A percentile compares a stretch with the other conserved stretches of the same genome.
These are phyloP conservation scores for Notarius lentiginosus DNA, from an alignment of 2,113 vertebrate genomes.

Conservation along the genomic window DNA sequence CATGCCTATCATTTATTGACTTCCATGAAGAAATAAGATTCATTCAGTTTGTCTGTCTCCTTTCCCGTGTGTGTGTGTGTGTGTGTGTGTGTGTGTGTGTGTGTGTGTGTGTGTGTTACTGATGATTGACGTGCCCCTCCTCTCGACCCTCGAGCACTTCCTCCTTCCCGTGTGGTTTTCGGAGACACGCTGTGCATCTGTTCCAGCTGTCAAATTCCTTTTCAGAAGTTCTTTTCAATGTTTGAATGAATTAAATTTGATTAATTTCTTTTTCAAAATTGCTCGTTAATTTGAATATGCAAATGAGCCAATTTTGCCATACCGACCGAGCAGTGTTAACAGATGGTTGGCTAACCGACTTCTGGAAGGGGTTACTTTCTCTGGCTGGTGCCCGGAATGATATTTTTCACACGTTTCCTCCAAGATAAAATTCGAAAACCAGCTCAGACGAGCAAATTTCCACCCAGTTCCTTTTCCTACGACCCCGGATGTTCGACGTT, in stretches of 20 bases:
- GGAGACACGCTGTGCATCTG: slow-evolving; percentile 21
- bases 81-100: too few species aligned
- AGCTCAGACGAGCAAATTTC: background rate
- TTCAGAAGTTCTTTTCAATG: background rate
- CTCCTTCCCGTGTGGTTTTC: slow-evolving; percentile 38
- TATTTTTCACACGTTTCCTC: background rate
- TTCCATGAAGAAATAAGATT: background rate
- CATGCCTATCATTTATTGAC: background rate
- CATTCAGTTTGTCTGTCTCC: background rate
- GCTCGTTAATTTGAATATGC: background rate
- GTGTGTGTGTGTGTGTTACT: background rate
- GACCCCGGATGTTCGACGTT: background rate
- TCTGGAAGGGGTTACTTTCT: background rate
- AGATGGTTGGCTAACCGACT: background rate
- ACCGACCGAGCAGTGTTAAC: background rate
- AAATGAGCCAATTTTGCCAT: background rate
- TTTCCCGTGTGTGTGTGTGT: background rate
- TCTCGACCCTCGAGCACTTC: slow-evolving; percentile 46
- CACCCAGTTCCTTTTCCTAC: background rate
- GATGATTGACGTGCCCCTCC: slow-evolving; percentile 31
- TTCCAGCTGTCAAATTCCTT: background rate
- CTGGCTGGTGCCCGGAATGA: background rate
- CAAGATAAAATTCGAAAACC: background rate
- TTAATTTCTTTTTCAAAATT: background rate
- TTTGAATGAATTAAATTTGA: background rate